These are phyloP conservation scores for Acanthis flammea DNA, from an alignment of 2,797 vertebrate species.

Conservation along the genomic window DNA sequence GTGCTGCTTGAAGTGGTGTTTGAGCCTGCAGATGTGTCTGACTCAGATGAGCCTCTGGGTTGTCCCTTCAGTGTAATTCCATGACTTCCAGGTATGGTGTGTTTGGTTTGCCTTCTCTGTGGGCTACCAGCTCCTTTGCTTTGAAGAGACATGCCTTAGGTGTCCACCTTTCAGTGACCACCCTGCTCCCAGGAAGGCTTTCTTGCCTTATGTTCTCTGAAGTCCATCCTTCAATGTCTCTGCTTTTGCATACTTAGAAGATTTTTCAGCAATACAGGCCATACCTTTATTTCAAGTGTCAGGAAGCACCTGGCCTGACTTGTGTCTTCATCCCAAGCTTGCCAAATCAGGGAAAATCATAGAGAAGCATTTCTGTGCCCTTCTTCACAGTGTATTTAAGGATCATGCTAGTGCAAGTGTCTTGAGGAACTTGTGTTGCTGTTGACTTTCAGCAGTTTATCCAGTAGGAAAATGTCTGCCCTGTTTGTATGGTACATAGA, in stretches of 20 bases:
- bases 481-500: not conserved
- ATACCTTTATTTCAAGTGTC: not conserved
- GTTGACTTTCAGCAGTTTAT: not conserved
- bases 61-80: not conserved
- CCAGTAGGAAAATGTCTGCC: not conserved
- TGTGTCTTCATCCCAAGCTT: not conserved
- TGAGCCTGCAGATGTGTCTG: not conserved
- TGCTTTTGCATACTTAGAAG: not conserved
- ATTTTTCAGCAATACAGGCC: not conserved
- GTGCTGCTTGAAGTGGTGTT: not conserved
- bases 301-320: not conserved
- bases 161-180: not conserved
- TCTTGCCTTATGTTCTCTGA: not conserved
- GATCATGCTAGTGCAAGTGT: not conserved
- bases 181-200: not conserved
- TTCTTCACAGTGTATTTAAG: not conserved
- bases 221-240: not conserved
- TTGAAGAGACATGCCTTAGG: not conserved
- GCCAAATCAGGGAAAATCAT: not conserved
- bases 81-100: not conserved
- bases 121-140: not conserved
- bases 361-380: not conserved
- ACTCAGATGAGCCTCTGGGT: not conserved
- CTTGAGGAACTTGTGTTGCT: not conserved
- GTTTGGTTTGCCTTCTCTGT: not conserved